phyloP scores from a whole-genome alignment of 2,888 invertebrate genomes.

The Caenorhabditis sinica region DNA sequence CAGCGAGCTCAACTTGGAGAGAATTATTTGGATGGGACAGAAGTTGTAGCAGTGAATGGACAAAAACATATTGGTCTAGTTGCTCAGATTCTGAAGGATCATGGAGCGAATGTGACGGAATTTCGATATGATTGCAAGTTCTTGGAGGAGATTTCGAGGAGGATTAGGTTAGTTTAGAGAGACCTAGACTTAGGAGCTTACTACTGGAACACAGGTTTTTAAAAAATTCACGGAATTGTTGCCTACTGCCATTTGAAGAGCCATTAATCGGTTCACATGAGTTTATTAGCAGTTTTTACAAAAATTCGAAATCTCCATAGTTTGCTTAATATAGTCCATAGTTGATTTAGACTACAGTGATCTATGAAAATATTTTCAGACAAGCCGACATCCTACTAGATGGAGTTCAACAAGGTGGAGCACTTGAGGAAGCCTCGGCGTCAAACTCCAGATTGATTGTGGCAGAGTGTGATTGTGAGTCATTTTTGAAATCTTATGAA shows the following conservation, averaged over 20 bases:
- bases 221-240: too few relatives aligned
- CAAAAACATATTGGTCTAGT: slow-evolving; percentile 38
- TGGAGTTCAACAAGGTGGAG: slow-evolving; percentile 59
- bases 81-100: slow-evolving; percentile 49
- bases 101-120: slow-evolving; percentile 51
- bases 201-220: too few relatives aligned
- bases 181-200: too few relatives aligned
- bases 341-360: not conserved
- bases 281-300: too few relatives aligned
- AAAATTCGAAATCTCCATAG: too few relatives aligned
- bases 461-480: slow-evolving; percentile 65
- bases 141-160: slow-evolving; percentile 27
- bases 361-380: slow-evolving; percentile 22
- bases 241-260: too few relatives aligned
- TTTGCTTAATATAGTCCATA: not conserved
- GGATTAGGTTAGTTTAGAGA: slow-evolving; percentile 24
- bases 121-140: slow-evolving; percentile 23
- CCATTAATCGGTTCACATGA: too few relatives aligned
- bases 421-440: slow-evolving; percentile 58
- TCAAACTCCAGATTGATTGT: slow-evolving; percentile 52
- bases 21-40: slow-evolving; percentile 52
- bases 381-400: slow-evolving; percentile 55
- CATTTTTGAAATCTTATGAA: too few relatives aligned
- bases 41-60: slow-evolving; percentile 53
- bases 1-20: slow-evolving; percentile 60